Conservation (phyloP, 2,888 invertebrate species). For the Epicampocera succincta region DNA sequence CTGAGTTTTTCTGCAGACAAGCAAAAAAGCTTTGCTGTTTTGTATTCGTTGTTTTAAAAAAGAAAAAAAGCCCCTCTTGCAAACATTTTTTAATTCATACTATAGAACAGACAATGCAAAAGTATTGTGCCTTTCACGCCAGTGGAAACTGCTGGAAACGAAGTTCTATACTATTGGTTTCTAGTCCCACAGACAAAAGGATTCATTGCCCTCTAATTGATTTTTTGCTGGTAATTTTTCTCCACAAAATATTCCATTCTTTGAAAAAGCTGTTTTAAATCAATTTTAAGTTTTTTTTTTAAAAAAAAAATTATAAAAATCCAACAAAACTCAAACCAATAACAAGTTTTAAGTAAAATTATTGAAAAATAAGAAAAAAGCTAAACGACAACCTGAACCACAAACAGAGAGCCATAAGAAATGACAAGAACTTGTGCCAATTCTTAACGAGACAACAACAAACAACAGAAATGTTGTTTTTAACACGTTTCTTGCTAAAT, state of each 20-base stretch:
- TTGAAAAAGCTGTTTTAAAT: constrained; percentile 32
- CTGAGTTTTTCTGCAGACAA: no score
- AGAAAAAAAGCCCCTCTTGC: no score
- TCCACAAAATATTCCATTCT: not conserved
- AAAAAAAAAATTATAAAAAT: constrained; percentile 16
- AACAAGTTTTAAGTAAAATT: constrained; percentile 50
- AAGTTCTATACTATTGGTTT: no score
- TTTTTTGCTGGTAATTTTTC: no score
- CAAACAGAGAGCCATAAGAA: constrained; percentile 30
- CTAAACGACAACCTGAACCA: constrained; percentile 14
- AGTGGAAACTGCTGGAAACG: no score
- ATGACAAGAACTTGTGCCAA: constrained; percentile 67
- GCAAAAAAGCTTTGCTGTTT: no score
- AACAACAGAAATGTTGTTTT: constrained; percentile 59
- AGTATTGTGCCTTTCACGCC: no score
- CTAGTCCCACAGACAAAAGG: no score
- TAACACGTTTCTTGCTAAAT: constrained; percentile 48
- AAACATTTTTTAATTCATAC: no score
- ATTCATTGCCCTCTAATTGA: no score
- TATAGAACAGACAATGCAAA: no score
- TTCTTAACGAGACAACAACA: constrained; percentile 48
- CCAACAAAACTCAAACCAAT: constrained; percentile 43
- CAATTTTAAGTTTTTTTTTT: constrained; percentile 26
- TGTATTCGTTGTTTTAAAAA: no score
- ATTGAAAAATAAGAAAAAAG: constrained; percentile 21